Evolutionary conservation across 2,888 invertebrate genomes (phyloP).

Genomic region (Didymodactylos carnosus): DNA sequence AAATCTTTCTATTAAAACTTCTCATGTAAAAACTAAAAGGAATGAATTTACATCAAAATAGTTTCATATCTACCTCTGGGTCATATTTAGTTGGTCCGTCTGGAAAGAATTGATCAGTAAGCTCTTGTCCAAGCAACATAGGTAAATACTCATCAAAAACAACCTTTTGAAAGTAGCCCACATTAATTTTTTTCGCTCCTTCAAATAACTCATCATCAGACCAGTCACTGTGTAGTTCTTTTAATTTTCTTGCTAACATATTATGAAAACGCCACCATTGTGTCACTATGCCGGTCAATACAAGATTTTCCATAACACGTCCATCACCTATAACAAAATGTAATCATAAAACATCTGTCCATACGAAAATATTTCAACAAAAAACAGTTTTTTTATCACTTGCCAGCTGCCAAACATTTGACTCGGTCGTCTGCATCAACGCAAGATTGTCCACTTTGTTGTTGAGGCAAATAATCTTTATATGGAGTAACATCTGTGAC

Average conservation of each 20-base stretch:
- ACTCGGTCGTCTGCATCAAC: not conserved
- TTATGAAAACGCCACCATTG: slow-evolving; percentile 4
- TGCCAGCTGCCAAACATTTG: slow-evolving; percentile 1
- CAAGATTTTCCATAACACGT: slow-evolving; percentile 1
- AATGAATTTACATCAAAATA: no score
- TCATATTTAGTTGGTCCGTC: no score
- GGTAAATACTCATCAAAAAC: slow-evolving; percentile 45
- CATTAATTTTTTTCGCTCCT: slow-evolving; percentile 6
- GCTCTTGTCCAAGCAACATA: not conserved
- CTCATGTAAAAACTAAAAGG: no score
- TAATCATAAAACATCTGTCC: no score
- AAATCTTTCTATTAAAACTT: no score
- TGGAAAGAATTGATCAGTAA: no score
- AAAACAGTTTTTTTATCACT: not conserved
- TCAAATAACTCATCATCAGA: not conserved
- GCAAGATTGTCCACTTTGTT: not conserved
- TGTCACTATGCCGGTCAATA: not conserved
- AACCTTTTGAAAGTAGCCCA: slow-evolving; percentile 39
- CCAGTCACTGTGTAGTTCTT: slow-evolving; percentile 4
- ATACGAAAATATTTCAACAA: not conserved
- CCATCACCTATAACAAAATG: slow-evolving; percentile 9
- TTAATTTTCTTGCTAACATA: not conserved
- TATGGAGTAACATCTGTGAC: not conserved
- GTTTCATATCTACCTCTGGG: no score
- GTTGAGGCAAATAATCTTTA: not conserved